Conservation (phyloP, 2,113 vertebrate species). For the Takifugu flavidus region DNA sequence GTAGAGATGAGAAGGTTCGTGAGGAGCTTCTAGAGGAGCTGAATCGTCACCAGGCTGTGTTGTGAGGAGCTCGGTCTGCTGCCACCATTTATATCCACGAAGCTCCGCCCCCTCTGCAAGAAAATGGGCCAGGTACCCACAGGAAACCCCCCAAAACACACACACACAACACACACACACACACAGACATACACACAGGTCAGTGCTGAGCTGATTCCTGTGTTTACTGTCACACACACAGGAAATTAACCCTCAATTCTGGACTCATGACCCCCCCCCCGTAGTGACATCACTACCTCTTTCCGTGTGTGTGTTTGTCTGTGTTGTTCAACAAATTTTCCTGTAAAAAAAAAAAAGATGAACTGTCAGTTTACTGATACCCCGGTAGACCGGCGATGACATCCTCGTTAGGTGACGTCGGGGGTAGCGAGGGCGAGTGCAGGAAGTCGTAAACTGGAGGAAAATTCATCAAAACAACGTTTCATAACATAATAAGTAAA, state of each 20-base stretch:
- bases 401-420: too few relatives aligned
- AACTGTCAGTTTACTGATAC: too few relatives aligned
- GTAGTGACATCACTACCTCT: conserved; percentile 22
- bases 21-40: background rate
- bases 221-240: conserved; percentile 33
- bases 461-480: too few relatives aligned
- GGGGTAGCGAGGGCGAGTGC: too few relatives aligned
- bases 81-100: conserved; percentile 42
- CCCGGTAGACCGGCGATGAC: too few relatives aligned
- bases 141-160: conserved; percentile 45
- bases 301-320: background rate
- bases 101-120: conserved; percentile 41
- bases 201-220: background rate
- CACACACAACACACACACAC: conserved; percentile 18
- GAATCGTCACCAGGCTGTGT: conserved; percentile 39
- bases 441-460: too few relatives aligned
- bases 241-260: conserved; percentile 49
- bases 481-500: too few relatives aligned
- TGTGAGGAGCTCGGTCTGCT: too few relatives aligned
- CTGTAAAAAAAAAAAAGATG: too few relatives aligned
- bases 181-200: conserved; percentile 18
- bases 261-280: background rate
- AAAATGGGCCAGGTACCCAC: conserved; percentile 62
- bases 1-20: background rate
- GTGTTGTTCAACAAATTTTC: background rate